Percentiles rank a stretch among this genome's conserved stretches.
These are phyloP conservation scores for Psittacula echo DNA, from an alignment of 2,797 vertebrate genomes.

Conservation along the genomic window DNA sequence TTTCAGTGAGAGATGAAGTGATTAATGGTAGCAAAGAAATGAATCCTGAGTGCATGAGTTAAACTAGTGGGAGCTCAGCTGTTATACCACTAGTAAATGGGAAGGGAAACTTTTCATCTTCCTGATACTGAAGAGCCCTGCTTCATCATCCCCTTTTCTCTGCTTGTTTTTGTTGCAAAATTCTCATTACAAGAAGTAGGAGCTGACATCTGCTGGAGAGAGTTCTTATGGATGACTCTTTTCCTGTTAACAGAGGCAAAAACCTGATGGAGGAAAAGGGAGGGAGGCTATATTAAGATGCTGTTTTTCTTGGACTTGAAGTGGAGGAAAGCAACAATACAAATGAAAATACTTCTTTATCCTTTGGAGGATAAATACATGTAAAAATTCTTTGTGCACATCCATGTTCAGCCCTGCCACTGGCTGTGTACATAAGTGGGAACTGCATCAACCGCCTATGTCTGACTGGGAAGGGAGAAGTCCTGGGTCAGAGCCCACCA, in stretches of 20 bases:
- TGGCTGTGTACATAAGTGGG: background rate
- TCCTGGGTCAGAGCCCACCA: background rate
- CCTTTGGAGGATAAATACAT: background rate
- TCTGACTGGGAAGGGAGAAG: background rate
- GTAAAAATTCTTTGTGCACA: background rate
- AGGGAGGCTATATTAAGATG: background rate
- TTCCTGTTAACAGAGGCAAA: conserved; percentile 14
- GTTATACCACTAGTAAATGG: conserved; percentile 10
- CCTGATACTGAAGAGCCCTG: background rate
- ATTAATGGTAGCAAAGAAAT: conserved; percentile 30
- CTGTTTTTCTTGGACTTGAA: background rate
- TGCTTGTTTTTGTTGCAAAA: conserved; percentile 31
- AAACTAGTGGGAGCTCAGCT: conserved; percentile 40
- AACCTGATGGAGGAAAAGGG: background rate
- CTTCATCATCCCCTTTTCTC: conserved; percentile 42
- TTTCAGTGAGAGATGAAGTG: background rate
- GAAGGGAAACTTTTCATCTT: conserved; percentile 36
- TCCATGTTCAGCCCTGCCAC: rapidly evolving
- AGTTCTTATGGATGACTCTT: conserved; percentile 21
- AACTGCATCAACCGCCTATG: background rate
- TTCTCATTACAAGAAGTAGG: conserved; percentile 41
- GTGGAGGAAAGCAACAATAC: background rate
- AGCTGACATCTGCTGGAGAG: conserved; percentile 40
- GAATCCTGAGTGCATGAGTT: background rate
- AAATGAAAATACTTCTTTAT: background rate